phyloP scores from a whole-genome alignment of 2,888 invertebrate species.

The Bruchidius siliquastri region DNA sequence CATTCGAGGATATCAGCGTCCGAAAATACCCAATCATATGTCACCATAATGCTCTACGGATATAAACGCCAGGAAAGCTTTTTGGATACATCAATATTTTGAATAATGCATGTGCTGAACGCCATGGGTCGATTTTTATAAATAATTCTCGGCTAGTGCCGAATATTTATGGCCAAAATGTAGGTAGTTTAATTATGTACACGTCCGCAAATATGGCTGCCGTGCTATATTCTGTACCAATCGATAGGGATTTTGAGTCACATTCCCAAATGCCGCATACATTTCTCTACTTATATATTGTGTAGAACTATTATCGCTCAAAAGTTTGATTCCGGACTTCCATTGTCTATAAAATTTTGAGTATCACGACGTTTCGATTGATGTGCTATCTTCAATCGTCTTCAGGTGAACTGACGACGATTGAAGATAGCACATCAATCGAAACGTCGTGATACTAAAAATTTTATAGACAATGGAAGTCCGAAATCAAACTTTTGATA shows the following conservation, averaged over 20 bases:
- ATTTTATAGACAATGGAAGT: too few relatives aligned
- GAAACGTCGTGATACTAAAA: too few relatives aligned
- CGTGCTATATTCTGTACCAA: background rate
- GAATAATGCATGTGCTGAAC: background rate
- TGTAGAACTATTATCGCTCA: too few relatives aligned
- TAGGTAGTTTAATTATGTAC: background rate
- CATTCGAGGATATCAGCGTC: background rate
- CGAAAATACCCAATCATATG: background rate
- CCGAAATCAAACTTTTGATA: too few relatives aligned
- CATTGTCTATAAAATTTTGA: too few relatives aligned
- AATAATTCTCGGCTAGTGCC: background rate
- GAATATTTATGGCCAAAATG: background rate
- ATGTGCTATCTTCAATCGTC: too few relatives aligned
- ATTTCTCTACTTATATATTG: too few relatives aligned
- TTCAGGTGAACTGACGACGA: too few relatives aligned
- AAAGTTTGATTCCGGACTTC: too few relatives aligned
- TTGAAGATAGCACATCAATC: too few relatives aligned
- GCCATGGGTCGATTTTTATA: background rate
- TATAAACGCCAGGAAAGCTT: background rate
- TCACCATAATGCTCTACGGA: background rate
- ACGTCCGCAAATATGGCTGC: background rate
- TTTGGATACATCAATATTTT: background rate
- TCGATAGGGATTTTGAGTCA: background rate
- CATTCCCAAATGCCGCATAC: too few relatives aligned
- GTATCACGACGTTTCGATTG: too few relatives aligned